Evolutionary conservation across 2,888 invertebrate species (phyloP).

Genomic region (Amphipoea oculea): DNA sequence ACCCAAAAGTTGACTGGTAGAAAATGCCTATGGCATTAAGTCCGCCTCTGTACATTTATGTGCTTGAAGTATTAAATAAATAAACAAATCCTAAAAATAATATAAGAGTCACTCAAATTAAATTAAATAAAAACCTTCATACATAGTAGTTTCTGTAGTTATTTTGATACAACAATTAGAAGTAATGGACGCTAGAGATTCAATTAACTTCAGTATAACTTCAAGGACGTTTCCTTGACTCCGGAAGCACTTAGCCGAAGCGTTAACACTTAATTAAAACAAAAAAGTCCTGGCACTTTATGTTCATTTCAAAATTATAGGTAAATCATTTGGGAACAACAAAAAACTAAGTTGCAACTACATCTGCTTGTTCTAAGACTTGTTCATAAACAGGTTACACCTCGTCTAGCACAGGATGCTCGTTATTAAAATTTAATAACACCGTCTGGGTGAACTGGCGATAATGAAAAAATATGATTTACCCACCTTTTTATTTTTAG

Average conservation of each 20-base stretch:
- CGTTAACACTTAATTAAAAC: slow-evolving; percentile 52
- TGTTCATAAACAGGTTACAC: slow-evolving; percentile 78
- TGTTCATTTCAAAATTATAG: slow-evolving; percentile 46
- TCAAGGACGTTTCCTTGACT: slow-evolving; percentile 62
- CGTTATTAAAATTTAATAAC: slow-evolving; percentile 80
- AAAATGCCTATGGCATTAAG: no score
- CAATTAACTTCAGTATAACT: slow-evolving; percentile 31
- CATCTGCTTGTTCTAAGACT: slow-evolving; percentile 73
- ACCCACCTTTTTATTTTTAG: slow-evolving; percentile 54
- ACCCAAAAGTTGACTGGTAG: no score
- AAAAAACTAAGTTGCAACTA: slow-evolving; percentile 62
- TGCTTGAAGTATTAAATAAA: no score
- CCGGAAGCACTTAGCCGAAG: slow-evolving; percentile 60
- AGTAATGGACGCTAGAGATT: slow-evolving; percentile 39
- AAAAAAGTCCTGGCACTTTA: slow-evolving; percentile 54
- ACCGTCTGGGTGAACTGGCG: slow-evolving; percentile 64
- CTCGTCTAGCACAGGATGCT: slow-evolving; percentile 73
- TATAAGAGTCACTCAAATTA: background rate
- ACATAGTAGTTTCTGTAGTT: background rate
- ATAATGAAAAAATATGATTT: slow-evolving; percentile 65
- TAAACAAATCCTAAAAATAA: background rate
- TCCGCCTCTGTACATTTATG: no score
- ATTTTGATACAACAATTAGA: slow-evolving; percentile 43
- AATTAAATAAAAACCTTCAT: slow-evolving; percentile 1
- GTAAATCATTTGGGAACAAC: slow-evolving; percentile 61